Base-by-base conservation (phyloP, 1,140 invertebrate genomes). In the Solenopsis invicta region DNA sequence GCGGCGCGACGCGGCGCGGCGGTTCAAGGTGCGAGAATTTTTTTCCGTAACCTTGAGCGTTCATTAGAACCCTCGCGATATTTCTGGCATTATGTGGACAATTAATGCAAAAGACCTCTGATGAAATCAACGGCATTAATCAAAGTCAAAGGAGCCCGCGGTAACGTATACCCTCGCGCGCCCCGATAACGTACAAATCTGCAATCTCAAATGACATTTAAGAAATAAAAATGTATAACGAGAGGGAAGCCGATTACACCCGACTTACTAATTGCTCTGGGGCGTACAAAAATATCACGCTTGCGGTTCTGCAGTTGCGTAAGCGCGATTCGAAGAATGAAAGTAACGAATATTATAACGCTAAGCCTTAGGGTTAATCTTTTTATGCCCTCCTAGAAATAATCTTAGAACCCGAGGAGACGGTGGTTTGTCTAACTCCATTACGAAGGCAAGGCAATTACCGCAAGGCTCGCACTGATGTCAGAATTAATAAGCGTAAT, bases 91-190 rank as follows among this genome's bases (percentile, higher is more conserved):
- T 50, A 56, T 74, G 24, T 59, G 69, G 48, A 84, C 80, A 84
- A 84, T 84, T 84, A 84, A 84, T 84, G 80, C 80, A 50, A 61
- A 74, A 62, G 41, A 24, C 41, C 41, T 74, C n/a, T 18, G 80
- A 84, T 84, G 54, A 34, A 74, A 84, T 84, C 80, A 74, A 74
- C 67, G 29, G n/a, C 80, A 84, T 84, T 84, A 84, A 84, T 84
- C 80, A 84, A 84, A 84, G 80, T 84, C 80, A 84, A 62, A 74
- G 13, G 18, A 84, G 29, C 54, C 24, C 0, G 4, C 12, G 34
- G 80, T 56, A 69, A 37, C 69, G 13, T 84, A 74, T 21, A 75
- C 41, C 37, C 24, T 34, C 69, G 18, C n/a, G 10, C 37, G 12
- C 45, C 16, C 52, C 9, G 80, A 84, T 84, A 84, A 61, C 54